Conservation (phyloP, 2,797 vertebrate genomes). For the Gobio occitaniae region DNA sequence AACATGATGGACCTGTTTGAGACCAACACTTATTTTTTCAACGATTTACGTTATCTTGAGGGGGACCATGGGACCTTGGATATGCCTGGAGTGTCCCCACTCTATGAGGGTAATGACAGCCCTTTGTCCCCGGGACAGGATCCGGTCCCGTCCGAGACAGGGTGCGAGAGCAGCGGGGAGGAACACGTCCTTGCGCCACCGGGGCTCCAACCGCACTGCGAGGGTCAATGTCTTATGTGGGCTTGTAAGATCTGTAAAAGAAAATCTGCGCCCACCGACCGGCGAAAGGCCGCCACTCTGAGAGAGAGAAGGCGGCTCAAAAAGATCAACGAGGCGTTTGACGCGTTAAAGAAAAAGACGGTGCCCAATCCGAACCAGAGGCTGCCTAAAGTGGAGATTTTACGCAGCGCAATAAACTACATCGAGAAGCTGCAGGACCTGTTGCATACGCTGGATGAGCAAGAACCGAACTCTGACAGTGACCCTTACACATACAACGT, state of each 20-base stretch:
- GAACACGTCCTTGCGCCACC: slow-evolving; percentile 94
- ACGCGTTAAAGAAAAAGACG: slow-evolving; percentile 92
- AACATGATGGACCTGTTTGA: slow-evolving; percentile 99
- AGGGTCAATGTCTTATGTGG: slow-evolving; percentile 96
- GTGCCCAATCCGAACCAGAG: slow-evolving; percentile 96
- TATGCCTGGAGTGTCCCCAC: slow-evolving; percentile 89
- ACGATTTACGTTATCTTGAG: slow-evolving; percentile 87
- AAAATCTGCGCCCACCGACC: slow-evolving; percentile 92
- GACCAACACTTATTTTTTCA: slow-evolving; percentile 95
- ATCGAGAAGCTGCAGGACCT: slow-evolving; percentile 95
- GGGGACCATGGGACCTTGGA: slow-evolving; percentile 91
- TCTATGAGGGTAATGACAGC: slow-evolving; percentile 88
- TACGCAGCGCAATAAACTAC: slow-evolving; percentile 97
- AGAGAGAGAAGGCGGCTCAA: slow-evolving; percentile 92
- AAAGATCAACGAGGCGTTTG: slow-evolving; percentile 99
- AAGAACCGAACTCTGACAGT: slow-evolving; percentile 83
- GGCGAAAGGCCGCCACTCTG: slow-evolving; percentile 95
- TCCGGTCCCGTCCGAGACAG: slow-evolving; percentile 83
- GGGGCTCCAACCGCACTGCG: slow-evolving; percentile 90
- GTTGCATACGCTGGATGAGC: slow-evolving; percentile 90
- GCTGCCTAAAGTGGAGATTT: slow-evolving; percentile 98
- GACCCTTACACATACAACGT: slow-evolving; percentile 77
- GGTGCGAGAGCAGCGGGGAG: slow-evolving; percentile 92
- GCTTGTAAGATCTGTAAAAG: slow-evolving; percentile 98
- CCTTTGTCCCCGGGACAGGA: slow-evolving; percentile 89